Base-by-base conservation (phyloP, 1,140 invertebrate species). In the Colletes latitarsis region DNA sequence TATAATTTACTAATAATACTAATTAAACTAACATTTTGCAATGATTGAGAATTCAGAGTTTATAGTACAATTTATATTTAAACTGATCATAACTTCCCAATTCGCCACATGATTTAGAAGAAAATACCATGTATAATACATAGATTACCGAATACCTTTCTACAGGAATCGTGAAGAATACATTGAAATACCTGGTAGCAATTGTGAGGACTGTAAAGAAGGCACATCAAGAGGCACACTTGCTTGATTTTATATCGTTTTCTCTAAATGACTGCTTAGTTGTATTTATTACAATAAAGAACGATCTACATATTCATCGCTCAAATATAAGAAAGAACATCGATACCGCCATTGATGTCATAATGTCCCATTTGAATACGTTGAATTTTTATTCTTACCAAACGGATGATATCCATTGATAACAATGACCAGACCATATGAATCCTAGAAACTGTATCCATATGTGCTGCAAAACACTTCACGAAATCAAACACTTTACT, bases 121-220 rank as follows among this genome's bases (percentile, higher is more conserved):
- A 52, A 57, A 19, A 15, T n/a, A 21, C 4, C 21, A 43, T 62
- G 21, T 75, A 53, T 6, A 63, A 6, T 64, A 30, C 30, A 58
- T 72, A 77, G n/a, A 82, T 58, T 62, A 19, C n/a, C 49, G 19
- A 77, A 81, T 82, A 77, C 52, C 62, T 89, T 89, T 92, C 88
- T 88, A 60, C 92, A 93, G 92, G 86, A 79, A 92, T 83, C 87
- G 87, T 81, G 84, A 79, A 62, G 90, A 91, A 15, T 93, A 93
- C 64, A 43, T 64, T 55, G 81, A 86, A 68, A 88, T 93, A 86
- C 88, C 89, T 62, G 92, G 91, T 70, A 81, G 79, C 64, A 90
- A 89, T 84, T 79, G 90, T 39, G 89, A 69, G 67, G 82, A 88
- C 10, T 63, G 64, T 15, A 21, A 79, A 74, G 77, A 72, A 30